Evolutionary conservation across 2,797 vertebrate genomes (phyloP), one percentile per base, ranked within the genome.

Genomic region (Silurus lanzhouensis): DNA sequence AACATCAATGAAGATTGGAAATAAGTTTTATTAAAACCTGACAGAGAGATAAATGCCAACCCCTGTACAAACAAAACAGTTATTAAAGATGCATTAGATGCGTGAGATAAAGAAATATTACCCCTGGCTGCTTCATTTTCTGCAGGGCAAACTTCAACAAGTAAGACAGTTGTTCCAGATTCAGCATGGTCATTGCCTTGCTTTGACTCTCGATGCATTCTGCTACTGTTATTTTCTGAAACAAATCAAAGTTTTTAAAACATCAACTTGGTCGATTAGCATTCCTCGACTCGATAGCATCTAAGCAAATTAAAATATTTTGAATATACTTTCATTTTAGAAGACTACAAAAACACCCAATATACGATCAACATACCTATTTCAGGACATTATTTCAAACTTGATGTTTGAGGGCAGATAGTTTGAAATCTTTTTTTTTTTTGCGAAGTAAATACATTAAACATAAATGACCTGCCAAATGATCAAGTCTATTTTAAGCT

Each of bases 121-220:
- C 98, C 95, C 98, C 98, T 89, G 98, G 98, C 92, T 99, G 98
- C 91, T 99, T 99, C 97, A 99, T 99, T 96, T 99, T 99, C 95
- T 99, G 98, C 92, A 99, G 97, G 91, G 98, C 97, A 95, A 99
- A 99, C 96, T 99, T 99, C 90, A 99, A 97, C 91, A 99, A 96
- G 94, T 98, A 99, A 60, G 98, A 98, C 85, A 99, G 95, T 93
- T 99, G 98, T 92, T 99, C 97, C 68, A 97, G 95, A 88, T 96
- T 99, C 88, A 99, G 96, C 97, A 99, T 99, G 89, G 97, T 98
- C 98, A 99, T 99, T 92, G 98, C 98, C 95, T 98, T 99, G 94
- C 98, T 99, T 93, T 99, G 98, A 85, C 98, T 99, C 95, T 99
- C 97, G 93, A 99, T 99, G 95, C 98, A 99, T 93, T 99, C 98